Evolutionary conservation across 1,140 invertebrate genomes (phyloP).

Genomic region (Parapsyche elsis): DNA sequence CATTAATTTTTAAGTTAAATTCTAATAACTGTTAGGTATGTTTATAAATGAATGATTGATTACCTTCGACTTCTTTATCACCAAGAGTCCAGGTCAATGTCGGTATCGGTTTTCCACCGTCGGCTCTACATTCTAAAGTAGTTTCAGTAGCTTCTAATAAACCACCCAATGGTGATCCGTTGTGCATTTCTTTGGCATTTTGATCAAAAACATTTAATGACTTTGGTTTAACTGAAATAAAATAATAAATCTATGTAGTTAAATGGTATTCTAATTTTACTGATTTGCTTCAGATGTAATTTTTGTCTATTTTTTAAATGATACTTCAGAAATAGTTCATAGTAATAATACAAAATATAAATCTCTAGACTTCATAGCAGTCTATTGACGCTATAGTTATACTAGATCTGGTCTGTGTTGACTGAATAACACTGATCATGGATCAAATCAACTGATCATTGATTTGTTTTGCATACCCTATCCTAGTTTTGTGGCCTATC

Average conservation of each 20-base stretch:
- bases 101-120: conserved; percentile 49
- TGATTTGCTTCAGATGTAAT: background rate
- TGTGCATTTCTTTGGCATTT: conserved; percentile 39
- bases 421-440: no score
- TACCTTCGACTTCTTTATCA: conserved; percentile 46
- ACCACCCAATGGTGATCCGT: conserved; percentile 40
- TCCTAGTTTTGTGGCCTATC: no score
- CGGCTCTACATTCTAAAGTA: conserved; percentile 47
- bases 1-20: background rate
- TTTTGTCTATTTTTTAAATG: no score
- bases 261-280: background rate
- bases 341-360: no score
- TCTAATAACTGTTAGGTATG: background rate
- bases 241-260: no score
- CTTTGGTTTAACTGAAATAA: conserved; percentile 50
- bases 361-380: no score
- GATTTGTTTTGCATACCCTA: no score
- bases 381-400: no score
- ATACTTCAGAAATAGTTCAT: no score
- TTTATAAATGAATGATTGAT: background rate
- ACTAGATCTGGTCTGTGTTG: no score
- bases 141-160: conserved; percentile 48
- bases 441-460: no score
- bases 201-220: conserved; percentile 42
- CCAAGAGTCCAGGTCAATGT: conserved; percentile 47